Evolutionary conservation across 2,797 vertebrate species (phyloP), one percentile per base, ranked within the genome.

Genomic region (Scarus forsteni): DNA sequence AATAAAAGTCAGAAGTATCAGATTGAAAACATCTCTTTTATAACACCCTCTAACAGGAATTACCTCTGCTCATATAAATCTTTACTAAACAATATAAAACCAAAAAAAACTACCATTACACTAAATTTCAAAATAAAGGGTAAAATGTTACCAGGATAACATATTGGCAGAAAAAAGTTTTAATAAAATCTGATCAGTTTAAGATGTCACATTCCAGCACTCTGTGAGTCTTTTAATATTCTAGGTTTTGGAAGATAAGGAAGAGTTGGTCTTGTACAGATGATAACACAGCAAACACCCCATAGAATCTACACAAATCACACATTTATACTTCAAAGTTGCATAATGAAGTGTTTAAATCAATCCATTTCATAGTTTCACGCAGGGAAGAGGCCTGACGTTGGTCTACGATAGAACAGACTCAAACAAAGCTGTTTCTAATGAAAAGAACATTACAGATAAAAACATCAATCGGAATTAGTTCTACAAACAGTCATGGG

Each of bases 381-480:
- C 42, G 34, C 42, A 60, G 6, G 4, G 12, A 10, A 27, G 18
- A 35, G 5, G 27, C 48, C 1, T 46, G 34, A 51, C 10, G 13
- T 8, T 50, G 1, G 1, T 36, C 7, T 50, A 19, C 59, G 38
- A 56, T 18, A 27, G 44, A 14, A 36, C 40, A 19, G 11, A 7
- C 45, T 27, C 11, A 0, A 52, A 58, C 42, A 56, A 48, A 34
- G 42, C 44, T 35, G 36, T 27, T n/a, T 34, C 13, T 49, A 55
- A 52, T 79, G 46, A 67, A 62, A 70, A 65, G 27, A 52, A 68
- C 51, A 59, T 10, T 18, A 9, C 5, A 42, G 43, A 79, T 39
- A 67, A 56, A 73, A 59, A n/a, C 60, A 72, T 73, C 50, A 69
- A 54, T 70, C 57, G 19, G 40, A 50, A 46, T 79, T 70, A 58